Conservation (phyloP, 1,140 invertebrate genomes). For the Brachionus asplanchnoidis region DNA sequence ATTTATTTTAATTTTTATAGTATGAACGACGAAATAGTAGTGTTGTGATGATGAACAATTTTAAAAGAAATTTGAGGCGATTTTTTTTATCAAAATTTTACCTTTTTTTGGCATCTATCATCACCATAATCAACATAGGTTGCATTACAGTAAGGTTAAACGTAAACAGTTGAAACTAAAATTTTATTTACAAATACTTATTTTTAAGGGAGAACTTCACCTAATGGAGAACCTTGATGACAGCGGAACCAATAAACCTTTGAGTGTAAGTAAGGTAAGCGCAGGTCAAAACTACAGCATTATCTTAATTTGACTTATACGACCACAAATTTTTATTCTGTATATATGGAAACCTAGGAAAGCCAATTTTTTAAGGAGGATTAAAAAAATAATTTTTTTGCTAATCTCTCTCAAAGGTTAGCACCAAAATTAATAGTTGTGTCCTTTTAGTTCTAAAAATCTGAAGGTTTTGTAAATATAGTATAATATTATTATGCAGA, state of each 20-base stretch:
- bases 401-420: too few species aligned
- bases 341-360: too few species aligned
- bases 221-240: slow-evolving; percentile 47
- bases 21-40: background rate
- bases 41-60: background rate
- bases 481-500: too few species aligned
- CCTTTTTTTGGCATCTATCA: background rate
- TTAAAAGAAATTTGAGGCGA: background rate
- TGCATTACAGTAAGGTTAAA: slow-evolving; percentile 27
- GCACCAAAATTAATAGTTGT: too few species aligned
- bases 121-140: slow-evolving; percentile 25
- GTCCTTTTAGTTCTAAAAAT: too few species aligned
- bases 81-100: slow-evolving; percentile 4
- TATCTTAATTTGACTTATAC: too few species aligned
- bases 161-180: background rate
- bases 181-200: background rate
- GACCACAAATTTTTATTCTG: too few species aligned
- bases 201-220: slow-evolving; percentile 47
- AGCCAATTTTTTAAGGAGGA: too few species aligned
- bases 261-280: slow-evolving; percentile 48
- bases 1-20: background rate
- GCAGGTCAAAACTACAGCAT: too few species aligned
- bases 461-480: too few species aligned
- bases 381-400: too few species aligned
- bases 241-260: slow-evolving; percentile 45